Percentiles rank a stretch among this genome's conserved stretches.
Evolutionary conservation across 37 sponge, comb jelly and placozoan species (phyloP).

Genomic region (Dysidea cf. avara): DNA sequence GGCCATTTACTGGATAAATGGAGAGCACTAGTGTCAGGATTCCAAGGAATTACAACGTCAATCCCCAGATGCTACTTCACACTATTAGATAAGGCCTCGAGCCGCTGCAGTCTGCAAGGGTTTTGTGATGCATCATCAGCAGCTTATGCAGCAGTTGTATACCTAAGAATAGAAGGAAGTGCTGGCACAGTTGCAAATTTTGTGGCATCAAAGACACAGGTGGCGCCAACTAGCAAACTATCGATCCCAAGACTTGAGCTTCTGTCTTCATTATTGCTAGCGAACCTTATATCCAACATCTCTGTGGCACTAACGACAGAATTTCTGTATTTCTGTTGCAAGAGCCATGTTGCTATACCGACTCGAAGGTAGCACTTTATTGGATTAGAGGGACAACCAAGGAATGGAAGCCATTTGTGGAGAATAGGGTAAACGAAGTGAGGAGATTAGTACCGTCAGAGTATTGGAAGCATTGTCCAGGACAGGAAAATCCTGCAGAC

Average conservation of each 20-base stretch:
- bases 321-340: background rate
- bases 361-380: constrained; percentile 28
- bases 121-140: constrained; percentile 33
- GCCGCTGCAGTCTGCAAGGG: constrained; percentile 14
- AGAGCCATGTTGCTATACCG: constrained; percentile 13
- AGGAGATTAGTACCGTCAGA: background rate
- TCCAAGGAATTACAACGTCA: background rate
- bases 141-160: constrained; percentile 34
- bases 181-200: background rate
- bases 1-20: too few species aligned
- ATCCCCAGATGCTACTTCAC: constrained; percentile 26
- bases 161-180: constrained; percentile 7
- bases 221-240: constrained; percentile 28
- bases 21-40: too few species aligned
- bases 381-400: constrained; percentile 18
- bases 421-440: constrained; percentile 29
- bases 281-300: constrained; percentile 14
- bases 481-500: constrained; percentile 33
- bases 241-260: constrained; percentile 40
- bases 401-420: constrained; percentile 32
- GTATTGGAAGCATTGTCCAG: constrained; percentile 26
- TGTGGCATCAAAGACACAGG: constrained; percentile 32
- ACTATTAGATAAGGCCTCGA: background rate
- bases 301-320: background rate
- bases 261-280: constrained; percentile 30